Evolutionary conservation across 2,888 invertebrate genomes (phyloP), one percentile per base, ranked within the genome.

Genomic region (Tinea semifulvella): DNA sequence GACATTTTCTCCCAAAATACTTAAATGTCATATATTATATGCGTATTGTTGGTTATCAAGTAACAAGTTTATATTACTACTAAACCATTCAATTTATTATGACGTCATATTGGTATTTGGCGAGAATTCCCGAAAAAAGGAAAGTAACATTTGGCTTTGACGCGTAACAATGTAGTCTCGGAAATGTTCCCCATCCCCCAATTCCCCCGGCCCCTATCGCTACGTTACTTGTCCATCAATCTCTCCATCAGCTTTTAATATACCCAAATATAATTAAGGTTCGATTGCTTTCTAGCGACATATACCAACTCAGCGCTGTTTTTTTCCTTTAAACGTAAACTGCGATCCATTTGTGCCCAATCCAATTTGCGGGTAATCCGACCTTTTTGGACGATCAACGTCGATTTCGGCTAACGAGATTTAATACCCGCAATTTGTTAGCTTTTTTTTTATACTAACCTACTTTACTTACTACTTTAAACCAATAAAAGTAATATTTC

Each of bases 221-320:
- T 31, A 31, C 31, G 5, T 22, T 22, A 8, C 22, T 31, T 31
- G 31, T 31, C 13, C 13, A 31, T 31, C 31, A 31, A 13, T 11
- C 31, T n/a, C 31, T 31, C 31, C 13, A 31, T 31, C 31, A 14
- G 31, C 31, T 31, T 31, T 31, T 31, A 31, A 31, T 31, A 13
- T 31, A 31, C 4, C 31, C 13, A 31, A 31, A 31, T 31, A 14
- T 31, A 31, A 31, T 31, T 14, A 31, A 13, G 6, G 31, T 14
- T 11, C 31, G 31, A 7, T 31, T 13, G 31, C 13, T 31, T 31
- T 31, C 11, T 27, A 10, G 31, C 6, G 6, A 31, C 31, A 2
- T 31, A 13, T 31, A 13, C 14, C 3, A 14, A n/a, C 14, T 31
- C n/a, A n/a, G n/a, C n/a, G n/a, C 7, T 13, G 3, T 31, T 31